Base-by-base conservation (phyloP, 2,797 vertebrate genomes). In the Lindbergichthys nudifrons region DNA sequence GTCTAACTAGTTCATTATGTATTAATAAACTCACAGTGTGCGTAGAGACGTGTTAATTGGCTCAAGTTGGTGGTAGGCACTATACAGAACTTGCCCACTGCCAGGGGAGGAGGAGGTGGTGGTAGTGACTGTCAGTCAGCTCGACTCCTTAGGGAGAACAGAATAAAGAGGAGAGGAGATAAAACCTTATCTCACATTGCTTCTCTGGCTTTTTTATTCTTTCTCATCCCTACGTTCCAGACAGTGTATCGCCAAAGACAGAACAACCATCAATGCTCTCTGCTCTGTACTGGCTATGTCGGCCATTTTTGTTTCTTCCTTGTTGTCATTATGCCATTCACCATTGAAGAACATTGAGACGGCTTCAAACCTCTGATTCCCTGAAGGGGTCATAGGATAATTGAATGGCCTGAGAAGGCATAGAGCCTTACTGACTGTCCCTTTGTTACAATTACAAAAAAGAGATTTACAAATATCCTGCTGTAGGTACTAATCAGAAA, bases 41-140 rank as follows among this genome's bases (percentile, higher is more conserved):
- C 70, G 59, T 13, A 13, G 74, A 86, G 75, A 88, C 18, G 75
- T 82, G 87, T 77, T 93, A 89, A 93, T 91, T 92, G 89, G 87
- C 81, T 78, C 3, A 15, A 75, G 81, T 74, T 75, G 59, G 79
- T 83, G 72, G 80, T 57, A 78, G 80, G 82, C 73, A 72, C 73
- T 12, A 60, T 39, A 59, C 75, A 66, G 80, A 74, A 69, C 76
- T 74, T 71, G 67, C 62, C 85, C 79, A 85, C 72, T 74, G 73
- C 58, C 26, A 3, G 52, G 43, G 73, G 64, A 75, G 77, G 59
- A 66, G 68, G 19, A 13, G 58, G 68, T 0, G 62, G 53, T 3
- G 51, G 45, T 10, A 32, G 69, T 5, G 26, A 70, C 83, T 85
- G 89, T 88, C 88, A 85, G 76, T 92, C 90, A 84, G 51, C 58